These are phyloP conservation scores for Thunnus albacares DNA, from an alignment of 2,797 vertebrate species.

Conservation along the genomic window DNA sequence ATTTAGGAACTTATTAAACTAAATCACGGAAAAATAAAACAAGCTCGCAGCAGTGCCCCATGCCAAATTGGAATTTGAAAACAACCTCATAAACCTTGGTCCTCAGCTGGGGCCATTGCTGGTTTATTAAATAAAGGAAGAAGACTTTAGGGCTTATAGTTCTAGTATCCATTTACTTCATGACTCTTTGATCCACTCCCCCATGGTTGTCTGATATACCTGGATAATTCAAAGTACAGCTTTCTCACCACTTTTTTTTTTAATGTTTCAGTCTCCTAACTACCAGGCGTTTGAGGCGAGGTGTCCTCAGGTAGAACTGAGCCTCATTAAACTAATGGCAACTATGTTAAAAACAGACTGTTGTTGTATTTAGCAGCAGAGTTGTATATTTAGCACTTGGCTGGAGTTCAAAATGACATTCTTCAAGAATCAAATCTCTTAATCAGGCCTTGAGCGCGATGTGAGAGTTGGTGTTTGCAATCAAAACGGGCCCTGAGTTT, in stretches of 20 bases:
- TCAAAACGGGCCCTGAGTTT: slow-evolving; percentile 73
- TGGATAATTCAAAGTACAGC: slow-evolving; percentile 41
- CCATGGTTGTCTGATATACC: slow-evolving; percentile 50
- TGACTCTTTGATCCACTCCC: slow-evolving; percentile 66
- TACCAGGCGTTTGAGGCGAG: slow-evolving; percentile 2
- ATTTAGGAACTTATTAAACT: slow-evolving; percentile 84
- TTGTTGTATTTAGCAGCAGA: slow-evolving; percentile 36
- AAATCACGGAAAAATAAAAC: slow-evolving; percentile 81
- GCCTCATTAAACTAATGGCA: slow-evolving; percentile 16
- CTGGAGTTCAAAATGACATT: slow-evolving; percentile 61
- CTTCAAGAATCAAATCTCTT: slow-evolving; percentile 65
- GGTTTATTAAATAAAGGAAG: slow-evolving; percentile 76
- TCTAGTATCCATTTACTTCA: slow-evolving; percentile 62
- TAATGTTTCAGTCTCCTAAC: neutral
- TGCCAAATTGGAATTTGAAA: slow-evolving; percentile 79
- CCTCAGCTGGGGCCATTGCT: slow-evolving; percentile 68
- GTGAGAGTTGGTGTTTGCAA: slow-evolving; percentile 72
- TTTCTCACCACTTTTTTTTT: slow-evolving; percentile 34
- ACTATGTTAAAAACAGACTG: slow-evolving; percentile 40
- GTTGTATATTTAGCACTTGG: slow-evolving; percentile 28
- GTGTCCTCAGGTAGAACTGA: slow-evolving; percentile 18
- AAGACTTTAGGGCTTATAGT: slow-evolving; percentile 67
- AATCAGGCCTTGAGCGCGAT: slow-evolving; percentile 62
- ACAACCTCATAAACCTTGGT: slow-evolving; percentile 75
- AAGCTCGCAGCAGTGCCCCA: slow-evolving; percentile 55